Conservation (phyloP, 53 echinoderm and acorn worm genomes). For the Temnopleurus reevesii region DNA sequence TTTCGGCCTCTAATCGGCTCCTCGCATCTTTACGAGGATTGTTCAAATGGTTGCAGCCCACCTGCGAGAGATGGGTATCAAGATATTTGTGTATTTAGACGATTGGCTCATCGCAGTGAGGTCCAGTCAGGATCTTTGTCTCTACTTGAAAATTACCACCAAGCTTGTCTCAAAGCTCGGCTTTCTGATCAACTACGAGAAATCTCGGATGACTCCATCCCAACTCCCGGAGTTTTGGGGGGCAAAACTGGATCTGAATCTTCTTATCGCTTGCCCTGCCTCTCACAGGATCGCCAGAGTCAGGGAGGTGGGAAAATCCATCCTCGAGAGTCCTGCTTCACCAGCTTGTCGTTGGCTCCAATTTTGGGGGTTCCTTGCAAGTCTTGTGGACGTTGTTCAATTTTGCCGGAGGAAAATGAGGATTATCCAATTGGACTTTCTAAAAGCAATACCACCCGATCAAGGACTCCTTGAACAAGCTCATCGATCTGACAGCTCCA, state of each 20-base stretch:
- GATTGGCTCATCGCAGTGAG: slow-evolving; percentile 61
- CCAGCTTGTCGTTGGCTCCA: not conserved
- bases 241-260: not conserved
- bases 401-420: slow-evolving; percentile 48
- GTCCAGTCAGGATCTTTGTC: not conserved
- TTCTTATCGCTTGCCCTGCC: not conserved
- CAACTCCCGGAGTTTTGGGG: not conserved
- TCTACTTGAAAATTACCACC: not conserved
- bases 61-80: slow-evolving; percentile 16
- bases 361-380: slow-evolving; percentile 31
- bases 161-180: not conserved
- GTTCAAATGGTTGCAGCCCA: slow-evolving; percentile 35
- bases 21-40: slow-evolving; percentile 64
- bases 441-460: not conserved
- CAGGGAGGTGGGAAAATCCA: not conserved
- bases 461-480: not conserved
- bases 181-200: slow-evolving; percentile 33
- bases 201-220: slow-evolving; percentile 26
- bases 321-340: not conserved
- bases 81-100: slow-evolving; percentile 65
- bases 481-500: not conserved
- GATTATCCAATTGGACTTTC: slow-evolving; percentile 36
- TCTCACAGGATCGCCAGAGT: not conserved
- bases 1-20: slow-evolving; percentile 64
- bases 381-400: slow-evolving; percentile 31